Conservation (phyloP, 64 coral and sea anemone genomes). For the Dendrophyllia cribrosa region DNA sequence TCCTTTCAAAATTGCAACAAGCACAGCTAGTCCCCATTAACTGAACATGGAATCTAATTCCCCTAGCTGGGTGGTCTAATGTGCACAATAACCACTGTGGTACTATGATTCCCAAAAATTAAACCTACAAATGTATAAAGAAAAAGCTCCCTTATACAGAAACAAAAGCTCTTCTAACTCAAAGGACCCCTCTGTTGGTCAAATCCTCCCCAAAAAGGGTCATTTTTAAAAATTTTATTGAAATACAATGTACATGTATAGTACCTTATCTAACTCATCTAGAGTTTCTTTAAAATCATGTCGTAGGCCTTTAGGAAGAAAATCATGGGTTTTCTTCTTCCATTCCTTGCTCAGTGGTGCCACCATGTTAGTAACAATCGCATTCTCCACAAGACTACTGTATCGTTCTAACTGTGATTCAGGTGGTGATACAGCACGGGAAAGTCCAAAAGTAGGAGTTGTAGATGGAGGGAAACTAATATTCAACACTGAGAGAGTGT, state of each 20-base stretch:
- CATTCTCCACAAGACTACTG: slow-evolving; percentile 72
- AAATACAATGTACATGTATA: background rate
- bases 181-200: no score
- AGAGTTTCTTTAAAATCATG: slow-evolving; percentile 67
- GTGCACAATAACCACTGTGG: no score
- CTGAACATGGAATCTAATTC: no score
- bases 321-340: slow-evolving; percentile 82
- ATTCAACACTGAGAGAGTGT: slow-evolving; percentile 75
- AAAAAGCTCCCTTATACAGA: no score
- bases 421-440: slow-evolving; percentile 64
- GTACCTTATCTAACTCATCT: slow-evolving; percentile 77
- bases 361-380: slow-evolving; percentile 81
- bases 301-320: slow-evolving; percentile 69
- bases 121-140: no score
- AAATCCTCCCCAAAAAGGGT: background rate
- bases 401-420: slow-evolving; percentile 84
- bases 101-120: no score
- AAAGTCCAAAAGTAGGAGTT: slow-evolving; percentile 84
- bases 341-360: slow-evolving; percentile 87
- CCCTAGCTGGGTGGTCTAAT: no score
- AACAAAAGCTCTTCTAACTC: no score
- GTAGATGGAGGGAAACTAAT: slow-evolving; percentile 84
- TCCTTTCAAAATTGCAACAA: no score
- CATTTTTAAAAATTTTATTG: background rate
- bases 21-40: no score